Base-by-base conservation (phyloP, 2,888 invertebrate genomes). In the Drosophila kanekoi region DNA sequence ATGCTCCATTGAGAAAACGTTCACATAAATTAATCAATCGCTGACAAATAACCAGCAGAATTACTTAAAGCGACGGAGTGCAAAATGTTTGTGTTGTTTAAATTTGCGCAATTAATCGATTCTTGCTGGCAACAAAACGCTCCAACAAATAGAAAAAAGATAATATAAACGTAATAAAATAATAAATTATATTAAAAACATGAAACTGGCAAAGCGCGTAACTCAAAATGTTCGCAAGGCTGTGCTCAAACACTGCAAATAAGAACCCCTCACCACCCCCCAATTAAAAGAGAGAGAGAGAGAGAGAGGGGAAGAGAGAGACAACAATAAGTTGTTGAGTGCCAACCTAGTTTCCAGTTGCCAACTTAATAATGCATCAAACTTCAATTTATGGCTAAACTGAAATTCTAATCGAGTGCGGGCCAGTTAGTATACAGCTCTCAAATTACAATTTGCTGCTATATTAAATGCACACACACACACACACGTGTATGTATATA, bases 31-130 rank as follows among this genome's bases (percentile, higher is more conserved):
- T 75, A 87, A 87, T 81, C 88, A 69, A 58, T n/a, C 32, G 52
- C 70, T 88, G 85, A 85, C 85, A 85, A 85, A 85, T 85, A 86
- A 86, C 85, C 60, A 68, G 71, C 66, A 79, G 85, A 88, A 85
- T 88, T 85, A 85, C 85, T 85, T 88, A 88, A 56, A 41, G 48
- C 45, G 33, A 11, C 58, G 45, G 13, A 44, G 57, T 62, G 52
- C 68, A 58, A 70, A 61, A 43, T 79, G 57, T 47, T 60, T 66
- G 61, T 72, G 80, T 68, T 72, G 47, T 37, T 56, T 49, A 52
- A 73, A 69, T 81, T 83, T 79, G 66, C 66, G 77, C 87, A 82
- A 84, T 84, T 84, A 84, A 84, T 84, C 79, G 87, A 78, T 77
- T 66, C 77, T 67, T 72, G 68, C 63, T 45, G 51, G 51, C 79